phyloP scores from a whole-genome alignment of 2,888 invertebrate genomes.

The Luperina nickerlii region DNA sequence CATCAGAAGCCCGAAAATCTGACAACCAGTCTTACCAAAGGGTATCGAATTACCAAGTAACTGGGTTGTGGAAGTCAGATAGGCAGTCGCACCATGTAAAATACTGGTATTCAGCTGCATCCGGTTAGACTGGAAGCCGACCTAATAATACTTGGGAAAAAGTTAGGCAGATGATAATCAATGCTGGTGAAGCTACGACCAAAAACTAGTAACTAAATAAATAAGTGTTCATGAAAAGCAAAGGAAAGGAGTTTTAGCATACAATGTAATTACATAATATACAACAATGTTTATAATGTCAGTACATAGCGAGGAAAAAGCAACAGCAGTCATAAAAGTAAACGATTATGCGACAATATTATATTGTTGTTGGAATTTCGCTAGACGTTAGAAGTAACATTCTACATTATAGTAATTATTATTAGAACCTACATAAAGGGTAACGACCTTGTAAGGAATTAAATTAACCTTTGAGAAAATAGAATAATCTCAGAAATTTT shows the following conservation, averaged over 20 bases:
- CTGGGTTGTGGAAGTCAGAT: too few relatives aligned
- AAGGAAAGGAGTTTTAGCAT: background rate
- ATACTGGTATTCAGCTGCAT: too few relatives aligned
- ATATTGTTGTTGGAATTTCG: constrained; percentile 53
- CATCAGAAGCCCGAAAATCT: too few relatives aligned
- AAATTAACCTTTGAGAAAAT: constrained; percentile 20
- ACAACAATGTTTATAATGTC: constrained; percentile 16
- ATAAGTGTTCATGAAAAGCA: constrained; percentile 2
- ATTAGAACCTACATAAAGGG: constrained; percentile 32
- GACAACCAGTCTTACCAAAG: too few relatives aligned
- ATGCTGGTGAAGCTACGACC: too few relatives aligned
- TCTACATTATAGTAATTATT: constrained; percentile 48
- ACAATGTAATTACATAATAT: background rate
- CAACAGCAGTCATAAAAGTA: constrained; percentile 47
- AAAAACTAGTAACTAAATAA: background rate
- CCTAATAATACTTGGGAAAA: too few relatives aligned
- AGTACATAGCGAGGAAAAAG: constrained; percentile 33
- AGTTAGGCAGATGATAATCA: too few relatives aligned
- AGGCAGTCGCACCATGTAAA: too few relatives aligned
- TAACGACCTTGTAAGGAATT: constrained; percentile 6
- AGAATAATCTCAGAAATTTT: background rate
- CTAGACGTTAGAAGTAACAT: constrained; percentile 49
- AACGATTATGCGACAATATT: constrained; percentile 57
- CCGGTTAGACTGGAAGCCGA: too few relatives aligned
- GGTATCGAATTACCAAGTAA: too few relatives aligned